These are phyloP conservation scores for Drosophila nebulosa DNA, from an alignment of 1,140 invertebrate genomes.

Conservation along the genomic window DNA sequence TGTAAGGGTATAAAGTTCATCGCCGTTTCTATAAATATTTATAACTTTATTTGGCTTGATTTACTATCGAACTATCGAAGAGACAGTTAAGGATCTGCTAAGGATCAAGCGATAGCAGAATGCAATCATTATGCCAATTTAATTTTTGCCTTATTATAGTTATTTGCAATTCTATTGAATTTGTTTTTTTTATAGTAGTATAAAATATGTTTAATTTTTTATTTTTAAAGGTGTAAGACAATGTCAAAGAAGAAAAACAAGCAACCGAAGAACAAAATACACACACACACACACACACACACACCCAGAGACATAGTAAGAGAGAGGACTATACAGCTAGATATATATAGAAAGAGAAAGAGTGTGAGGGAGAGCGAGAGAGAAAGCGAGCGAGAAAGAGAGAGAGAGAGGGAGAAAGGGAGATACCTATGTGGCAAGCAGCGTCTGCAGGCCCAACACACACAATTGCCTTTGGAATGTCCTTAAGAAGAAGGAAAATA, in stretches of 20 bases:
- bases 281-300: slow-evolving; percentile 26
- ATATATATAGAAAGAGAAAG: not conserved
- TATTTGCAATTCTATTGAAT: not conserved
- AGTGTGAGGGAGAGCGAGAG: not conserved
- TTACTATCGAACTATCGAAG: too few species aligned
- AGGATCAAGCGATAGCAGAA: too few species aligned
- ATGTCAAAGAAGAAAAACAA: slow-evolving; percentile 22
- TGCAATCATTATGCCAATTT: too few species aligned
- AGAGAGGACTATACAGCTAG: not conserved
- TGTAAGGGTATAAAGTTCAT: not conserved
- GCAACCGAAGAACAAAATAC: slow-evolving; percentile 18
- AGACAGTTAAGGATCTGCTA: too few species aligned
- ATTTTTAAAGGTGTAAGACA: slow-evolving; percentile 1
- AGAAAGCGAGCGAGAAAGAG: not conserved
- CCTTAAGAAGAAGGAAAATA: slow-evolving; percentile 73
- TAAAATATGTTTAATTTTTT: not conserved
- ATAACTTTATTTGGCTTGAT: too few species aligned
- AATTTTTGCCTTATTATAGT: too few species aligned
- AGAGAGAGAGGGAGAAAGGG: not conserved
- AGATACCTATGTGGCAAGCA: not conserved
- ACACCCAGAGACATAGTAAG: not conserved
- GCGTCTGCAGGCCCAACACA: slow-evolving; percentile 21
- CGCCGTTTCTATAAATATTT: not conserved
- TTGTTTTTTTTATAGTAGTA: not conserved
- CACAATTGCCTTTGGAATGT: slow-evolving; percentile 80